These are phyloP conservation scores for Xestia rhomboidea DNA, from an alignment of 2,888 invertebrate species.

Conservation along the genomic window DNA sequence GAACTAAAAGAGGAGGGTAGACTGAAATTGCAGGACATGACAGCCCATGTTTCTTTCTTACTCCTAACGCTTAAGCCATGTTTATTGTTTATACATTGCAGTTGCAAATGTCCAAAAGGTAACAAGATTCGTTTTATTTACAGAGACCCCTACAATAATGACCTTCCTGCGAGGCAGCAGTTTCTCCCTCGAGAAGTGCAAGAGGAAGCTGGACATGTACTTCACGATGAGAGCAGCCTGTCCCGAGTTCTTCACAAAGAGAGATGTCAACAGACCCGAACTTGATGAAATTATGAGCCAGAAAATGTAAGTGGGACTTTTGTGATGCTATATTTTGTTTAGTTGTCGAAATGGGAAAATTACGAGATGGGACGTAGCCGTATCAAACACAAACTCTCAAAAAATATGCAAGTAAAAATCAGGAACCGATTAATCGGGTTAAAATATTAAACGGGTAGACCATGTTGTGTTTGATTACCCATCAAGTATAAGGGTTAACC, in stretches of 20 bases:
- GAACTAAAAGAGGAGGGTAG: no score
- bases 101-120: not conserved
- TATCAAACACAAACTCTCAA: not conserved
- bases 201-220: slow-evolving; percentile 95
- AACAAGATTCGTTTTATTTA: slow-evolving; percentile 38
- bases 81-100: no score
- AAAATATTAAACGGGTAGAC: not conserved
- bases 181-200: slow-evolving; percentile 94
- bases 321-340: no score
- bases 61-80: no score
- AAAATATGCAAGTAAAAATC: not conserved
- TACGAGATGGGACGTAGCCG: no score
- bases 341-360: no score
- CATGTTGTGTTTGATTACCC: not conserved
- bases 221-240: slow-evolving; percentile 95
- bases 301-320: slow-evolving; percentile 88
- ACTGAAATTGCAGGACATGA: no score
- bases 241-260: slow-evolving; percentile 94
- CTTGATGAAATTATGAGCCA: slow-evolving; percentile 90
- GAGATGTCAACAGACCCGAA: slow-evolving; percentile 93
- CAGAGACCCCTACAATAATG: slow-evolving; percentile 93
- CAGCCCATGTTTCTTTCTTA: no score
- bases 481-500: not conserved
- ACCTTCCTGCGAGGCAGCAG: slow-evolving; percentile 95
- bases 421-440: not conserved